These are phyloP conservation scores for Pangasius macronema DNA, from an alignment of 2,797 vertebrate genomes.

Conservation along the genomic window DNA sequence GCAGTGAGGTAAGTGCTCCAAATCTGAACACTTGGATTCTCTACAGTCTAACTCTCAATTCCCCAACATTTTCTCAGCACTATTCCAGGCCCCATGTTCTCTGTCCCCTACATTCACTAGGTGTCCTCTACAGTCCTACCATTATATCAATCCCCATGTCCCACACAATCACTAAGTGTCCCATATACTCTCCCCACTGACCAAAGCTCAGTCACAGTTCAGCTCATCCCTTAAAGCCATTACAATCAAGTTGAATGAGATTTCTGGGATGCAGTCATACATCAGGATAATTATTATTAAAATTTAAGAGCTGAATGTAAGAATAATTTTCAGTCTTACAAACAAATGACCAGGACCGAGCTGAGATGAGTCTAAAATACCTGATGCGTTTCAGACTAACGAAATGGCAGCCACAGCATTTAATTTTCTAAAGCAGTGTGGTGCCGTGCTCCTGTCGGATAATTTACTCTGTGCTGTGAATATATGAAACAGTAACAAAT, in stretches of 20 bases:
- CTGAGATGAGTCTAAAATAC: not conserved
- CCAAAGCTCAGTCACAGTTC: slow-evolving; percentile 15
- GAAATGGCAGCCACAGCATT: not conserved
- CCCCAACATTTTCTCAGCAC: not conserved
- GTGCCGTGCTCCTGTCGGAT: slow-evolving; percentile 3
- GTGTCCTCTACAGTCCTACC: not conserved
- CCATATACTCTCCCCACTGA: not conserved
- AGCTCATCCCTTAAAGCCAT: slow-evolving; percentile 23
- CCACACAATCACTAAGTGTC: not conserved
- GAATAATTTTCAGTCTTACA: not conserved
- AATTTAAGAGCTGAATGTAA: slow-evolving; percentile 7
- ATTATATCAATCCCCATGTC: not conserved
- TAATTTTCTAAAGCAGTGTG: slow-evolving; percentile 11
- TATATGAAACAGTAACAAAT: slow-evolving; percentile 8
- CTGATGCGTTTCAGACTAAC: slow-evolving; percentile 8
- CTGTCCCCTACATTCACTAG: not conserved
- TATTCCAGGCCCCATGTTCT: not conserved
- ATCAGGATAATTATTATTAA: slow-evolving; percentile 5
- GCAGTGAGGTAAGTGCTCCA: not conserved
- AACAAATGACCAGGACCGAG: not conserved
- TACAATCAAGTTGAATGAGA: slow-evolving; percentile 19
- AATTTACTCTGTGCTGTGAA: slow-evolving; percentile 1
- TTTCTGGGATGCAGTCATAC: not conserved
- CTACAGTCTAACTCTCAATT: not conserved
- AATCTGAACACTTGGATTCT: not conserved